Base-by-base conservation (phyloP, 2,113 vertebrate species). In the Bos taurus region DNA sequence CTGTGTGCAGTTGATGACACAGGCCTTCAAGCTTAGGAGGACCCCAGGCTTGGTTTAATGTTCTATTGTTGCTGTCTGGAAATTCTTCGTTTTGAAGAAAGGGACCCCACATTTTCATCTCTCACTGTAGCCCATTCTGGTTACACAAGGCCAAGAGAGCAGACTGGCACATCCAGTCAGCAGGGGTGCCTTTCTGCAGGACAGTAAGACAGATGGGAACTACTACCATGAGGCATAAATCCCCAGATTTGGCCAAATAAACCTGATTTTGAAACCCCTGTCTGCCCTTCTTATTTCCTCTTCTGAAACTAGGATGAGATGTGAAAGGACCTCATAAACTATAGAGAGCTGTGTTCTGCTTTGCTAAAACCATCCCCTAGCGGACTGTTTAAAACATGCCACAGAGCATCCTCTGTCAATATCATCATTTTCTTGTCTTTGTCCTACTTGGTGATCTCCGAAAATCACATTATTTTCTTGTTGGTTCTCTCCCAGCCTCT, bases 11-110 rank as follows among this genome's bases (percentile, higher is more conserved):
- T 2, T 54, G 28, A 33, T 4, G 46, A 92, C 57, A 74, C 19
- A 59, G 71, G 46, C 33, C 10, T 33, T 30, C 5, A 3, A 13
- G 28, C 48, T 78, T 50, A 15, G 77, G 77, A 88, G 83, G 30
- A 48, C 19, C 30, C 8, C 23, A 13, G 0, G 3, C 6, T 71
- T 50, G 48, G 12, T 78, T 88, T 46, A 77, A 85, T 25, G 43
- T 26, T 81, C 40, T 46, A n/a, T 36, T 36, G 17, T 92, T 1
- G 10, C 52, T 46, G 13, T 83, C 60, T 74, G 89, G 48, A 94
- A 87, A 92, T 82, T 96, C 56, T 93, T 88, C 56, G 71, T 43
- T 83, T 93, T 67, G 46, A 93, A 95, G n/a, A 85, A 50, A 46
- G 71, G 36, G 25, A 23, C 15, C 50, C 52, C 25, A 59, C 16